Conservation (phyloP, 2,888 invertebrate species). For the Chymomyza procnemis region DNA sequence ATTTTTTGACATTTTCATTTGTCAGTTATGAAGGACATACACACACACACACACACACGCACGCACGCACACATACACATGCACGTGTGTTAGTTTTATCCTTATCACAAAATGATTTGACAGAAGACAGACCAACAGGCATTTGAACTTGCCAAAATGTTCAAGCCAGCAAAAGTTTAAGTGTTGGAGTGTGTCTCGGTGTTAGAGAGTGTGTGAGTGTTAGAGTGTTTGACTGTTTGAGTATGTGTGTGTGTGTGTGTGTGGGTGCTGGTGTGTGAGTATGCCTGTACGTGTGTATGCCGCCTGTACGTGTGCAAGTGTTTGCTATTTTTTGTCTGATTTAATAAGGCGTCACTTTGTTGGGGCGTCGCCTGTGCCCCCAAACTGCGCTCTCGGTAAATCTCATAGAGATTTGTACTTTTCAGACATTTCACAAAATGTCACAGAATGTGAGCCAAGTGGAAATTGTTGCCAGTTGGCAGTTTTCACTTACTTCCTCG, state of each 20-base stretch:
- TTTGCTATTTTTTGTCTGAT: slow-evolving; percentile 29
- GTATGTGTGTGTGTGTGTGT: background rate
- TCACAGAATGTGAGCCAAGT: slow-evolving; percentile 1
- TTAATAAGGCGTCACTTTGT: slow-evolving; percentile 38
- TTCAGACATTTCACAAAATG: slow-evolving; percentile 10
- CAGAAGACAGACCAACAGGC: slow-evolving; percentile 54
- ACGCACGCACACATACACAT: background rate
- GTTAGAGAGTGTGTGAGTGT: background rate
- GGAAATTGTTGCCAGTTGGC: background rate
- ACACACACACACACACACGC: background rate
- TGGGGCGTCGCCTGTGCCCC: background rate
- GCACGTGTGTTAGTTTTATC: slow-evolving; percentile 41
- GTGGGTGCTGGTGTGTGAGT: background rate
- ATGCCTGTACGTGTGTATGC: background rate
- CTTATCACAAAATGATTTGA: slow-evolving; percentile 67
- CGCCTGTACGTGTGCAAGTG: slow-evolving; percentile 13
- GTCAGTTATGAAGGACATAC: slow-evolving; percentile 43
- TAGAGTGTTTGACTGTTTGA: slow-evolving; percentile 2
- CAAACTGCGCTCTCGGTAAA: slow-evolving; percentile 12
- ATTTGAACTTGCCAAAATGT: slow-evolving; percentile 43
- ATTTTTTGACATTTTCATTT: slow-evolving; percentile 69
- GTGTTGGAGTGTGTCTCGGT: background rate
- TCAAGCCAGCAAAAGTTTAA: background rate
- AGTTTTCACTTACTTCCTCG: background rate
- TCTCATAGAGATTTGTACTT: slow-evolving; percentile 33